Percentiles rank a stretch among this genome's conserved stretches.
These are phyloP conservation scores for Drosophila macrospina DNA, from an alignment of 2,888 invertebrate genomes.

Conservation along the genomic window DNA sequence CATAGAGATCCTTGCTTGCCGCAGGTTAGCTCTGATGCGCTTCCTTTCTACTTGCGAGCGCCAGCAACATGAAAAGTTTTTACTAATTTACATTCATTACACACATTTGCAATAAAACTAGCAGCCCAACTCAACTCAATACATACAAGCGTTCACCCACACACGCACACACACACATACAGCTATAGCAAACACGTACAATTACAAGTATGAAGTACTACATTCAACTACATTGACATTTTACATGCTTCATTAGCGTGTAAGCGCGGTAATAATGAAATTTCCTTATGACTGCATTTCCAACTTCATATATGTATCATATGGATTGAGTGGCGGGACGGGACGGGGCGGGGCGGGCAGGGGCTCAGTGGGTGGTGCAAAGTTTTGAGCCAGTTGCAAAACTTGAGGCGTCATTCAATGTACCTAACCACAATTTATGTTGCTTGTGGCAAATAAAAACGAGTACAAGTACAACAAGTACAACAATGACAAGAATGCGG, in stretches of 20 bases:
- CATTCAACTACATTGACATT: constrained; percentile 75
- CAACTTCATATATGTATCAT: constrained; percentile 57
- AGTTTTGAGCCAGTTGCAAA: constrained; percentile 64
- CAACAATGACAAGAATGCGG: constrained; percentile 7
- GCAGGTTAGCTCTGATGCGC: constrained; percentile 66
- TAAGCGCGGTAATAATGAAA: constrained; percentile 82
- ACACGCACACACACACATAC: constrained; percentile 7
- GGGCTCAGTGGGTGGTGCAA: constrained; percentile 45
- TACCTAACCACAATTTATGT: constrained; percentile 71
- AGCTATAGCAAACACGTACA: constrained; percentile 2
- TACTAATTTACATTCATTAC: constrained; percentile 83
- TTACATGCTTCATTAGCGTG: constrained; percentile 83
- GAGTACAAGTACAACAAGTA: neutral
- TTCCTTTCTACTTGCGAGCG: constrained; percentile 52
- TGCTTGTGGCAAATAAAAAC: constrained; percentile 52
- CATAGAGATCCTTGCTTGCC: constrained; percentile 65
- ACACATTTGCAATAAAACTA: constrained; percentile 82
- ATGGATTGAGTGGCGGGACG: constrained; percentile 5
- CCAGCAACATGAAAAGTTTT: constrained; percentile 69
- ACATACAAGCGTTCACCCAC: constrained; percentile 24
- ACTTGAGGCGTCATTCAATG: constrained; percentile 67
- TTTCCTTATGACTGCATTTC: constrained; percentile 78
- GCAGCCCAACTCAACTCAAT: constrained; percentile 57
- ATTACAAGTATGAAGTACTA: constrained; percentile 22
- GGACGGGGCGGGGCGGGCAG: neutral